These are phyloP conservation scores for Phytoseiulus persimilis DNA, from an alignment of 2,888 invertebrate genomes.

Conservation along the genomic window DNA sequence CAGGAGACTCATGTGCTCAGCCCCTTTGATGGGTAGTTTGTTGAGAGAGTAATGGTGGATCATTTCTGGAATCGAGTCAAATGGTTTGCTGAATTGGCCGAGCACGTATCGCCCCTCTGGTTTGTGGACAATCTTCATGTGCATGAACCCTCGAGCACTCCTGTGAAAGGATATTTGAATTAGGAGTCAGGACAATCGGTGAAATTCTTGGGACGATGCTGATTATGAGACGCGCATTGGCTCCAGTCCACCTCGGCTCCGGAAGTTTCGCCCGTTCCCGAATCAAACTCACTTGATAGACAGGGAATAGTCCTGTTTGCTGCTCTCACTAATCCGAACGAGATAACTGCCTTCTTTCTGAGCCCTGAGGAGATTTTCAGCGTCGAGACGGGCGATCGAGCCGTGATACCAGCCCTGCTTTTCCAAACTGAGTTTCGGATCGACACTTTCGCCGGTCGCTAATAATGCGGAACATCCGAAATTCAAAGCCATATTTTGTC, in stretches of 20 bases:
- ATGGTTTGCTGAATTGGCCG: slow-evolving; percentile 85
- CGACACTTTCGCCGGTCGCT: slow-evolving; percentile 64
- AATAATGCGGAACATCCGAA: slow-evolving; percentile 55
- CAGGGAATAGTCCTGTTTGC: slow-evolving; percentile 82
- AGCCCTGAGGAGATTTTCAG: slow-evolving; percentile 73
- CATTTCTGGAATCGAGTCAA: slow-evolving; percentile 85
- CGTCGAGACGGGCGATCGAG: slow-evolving; percentile 78
- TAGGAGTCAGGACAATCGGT: slow-evolving; percentile 46
- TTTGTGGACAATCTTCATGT: slow-evolving; percentile 74
- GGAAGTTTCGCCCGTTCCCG: too few species aligned
- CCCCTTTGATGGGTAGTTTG: slow-evolving; percentile 84
- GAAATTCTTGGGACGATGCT: not conserved
- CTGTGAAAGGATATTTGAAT: slow-evolving; percentile 53
- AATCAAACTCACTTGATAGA: slow-evolving; percentile 74
- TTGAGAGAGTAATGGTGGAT: slow-evolving; percentile 86
- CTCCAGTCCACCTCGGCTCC: too few species aligned
- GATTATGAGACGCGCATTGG: too few species aligned
- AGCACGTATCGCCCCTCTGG: slow-evolving; percentile 74
- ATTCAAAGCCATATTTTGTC: slow-evolving; percentile 52
- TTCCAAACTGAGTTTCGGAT: slow-evolving; percentile 64
- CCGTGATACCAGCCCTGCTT: slow-evolving; percentile 75
- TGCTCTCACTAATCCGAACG: slow-evolving; percentile 85
- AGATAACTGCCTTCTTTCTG: slow-evolving; percentile 84
- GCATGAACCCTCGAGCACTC: slow-evolving; percentile 90
- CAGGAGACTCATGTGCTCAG: slow-evolving; percentile 88